A percentile compares a stretch with the other conserved stretches of the same genome.
phyloP scores from a whole-genome alignment of 2,797 vertebrate genomes.

The Allobates femoralis region DNA sequence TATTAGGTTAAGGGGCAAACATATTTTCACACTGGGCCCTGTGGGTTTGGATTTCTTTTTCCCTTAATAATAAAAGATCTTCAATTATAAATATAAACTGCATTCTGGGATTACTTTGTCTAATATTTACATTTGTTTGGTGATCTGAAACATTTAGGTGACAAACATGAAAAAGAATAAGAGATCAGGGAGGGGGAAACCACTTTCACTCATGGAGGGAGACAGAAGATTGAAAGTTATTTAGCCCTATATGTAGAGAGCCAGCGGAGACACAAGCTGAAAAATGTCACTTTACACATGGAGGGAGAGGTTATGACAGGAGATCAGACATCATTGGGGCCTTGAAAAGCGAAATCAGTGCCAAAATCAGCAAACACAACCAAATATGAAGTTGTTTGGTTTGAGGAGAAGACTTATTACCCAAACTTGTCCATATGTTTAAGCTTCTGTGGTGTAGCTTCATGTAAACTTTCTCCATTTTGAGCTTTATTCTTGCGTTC shows the following conservation, averaged over 20 bases:
- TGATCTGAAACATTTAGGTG: too few relatives aligned
- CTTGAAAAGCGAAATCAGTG: background rate
- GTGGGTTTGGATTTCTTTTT: too few relatives aligned
- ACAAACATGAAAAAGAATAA: too few relatives aligned
- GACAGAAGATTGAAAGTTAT: background rate
- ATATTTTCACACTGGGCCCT: too few relatives aligned
- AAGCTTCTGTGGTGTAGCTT: conserved; percentile 82
- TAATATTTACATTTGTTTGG: too few relatives aligned
- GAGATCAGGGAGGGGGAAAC: too few relatives aligned
- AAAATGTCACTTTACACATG: background rate
- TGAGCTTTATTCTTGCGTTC: conserved; percentile 83
- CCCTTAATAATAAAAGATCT: too few relatives aligned
- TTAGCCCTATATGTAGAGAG: background rate
- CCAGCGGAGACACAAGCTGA: background rate
- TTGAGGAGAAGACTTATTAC: conserved; percentile 72
- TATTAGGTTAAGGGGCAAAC: too few relatives aligned
- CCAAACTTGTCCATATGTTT: conserved; percentile 90
- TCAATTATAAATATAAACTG: too few relatives aligned
- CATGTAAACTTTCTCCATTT: conserved; percentile 86
- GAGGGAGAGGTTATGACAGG: background rate
- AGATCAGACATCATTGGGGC: background rate
- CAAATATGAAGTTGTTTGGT: conserved; percentile 8
- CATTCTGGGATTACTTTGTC: too few relatives aligned
- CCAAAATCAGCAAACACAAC: background rate
- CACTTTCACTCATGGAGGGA: background rate